These are phyloP conservation scores for Phocoena phocoena DNA, from an alignment of 2,113 vertebrate genomes.

Conservation along the genomic window DNA sequence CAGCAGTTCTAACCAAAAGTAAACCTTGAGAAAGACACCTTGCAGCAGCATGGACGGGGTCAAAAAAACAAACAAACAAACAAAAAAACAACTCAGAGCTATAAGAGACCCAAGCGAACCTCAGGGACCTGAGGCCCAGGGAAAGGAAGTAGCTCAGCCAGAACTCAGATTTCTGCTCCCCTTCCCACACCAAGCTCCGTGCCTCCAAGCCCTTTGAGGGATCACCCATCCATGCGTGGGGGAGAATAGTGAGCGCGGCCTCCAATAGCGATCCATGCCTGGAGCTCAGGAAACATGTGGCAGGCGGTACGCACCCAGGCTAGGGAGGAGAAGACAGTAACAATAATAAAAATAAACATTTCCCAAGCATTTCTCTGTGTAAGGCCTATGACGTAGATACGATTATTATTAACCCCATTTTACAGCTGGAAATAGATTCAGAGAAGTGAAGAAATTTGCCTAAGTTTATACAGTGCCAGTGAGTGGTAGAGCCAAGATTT, in stretches of 20 bases:
- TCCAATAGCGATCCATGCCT: fast-evolving
- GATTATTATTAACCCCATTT: not conserved
- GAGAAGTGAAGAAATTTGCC: not conserved
- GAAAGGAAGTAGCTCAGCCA: not conserved
- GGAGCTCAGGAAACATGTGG: not conserved
- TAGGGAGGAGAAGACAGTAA: not conserved
- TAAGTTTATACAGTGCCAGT: not conserved
- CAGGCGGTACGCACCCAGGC: not conserved
- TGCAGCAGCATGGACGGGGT: not conserved
- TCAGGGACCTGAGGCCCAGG: fast-evolving
- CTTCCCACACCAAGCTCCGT: not conserved
- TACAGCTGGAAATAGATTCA: not conserved
- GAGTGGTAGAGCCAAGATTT: not conserved
- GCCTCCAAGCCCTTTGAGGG: not conserved
- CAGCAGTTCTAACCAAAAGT: not conserved
- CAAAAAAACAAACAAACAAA: too few species aligned
- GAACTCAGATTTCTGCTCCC: not conserved
- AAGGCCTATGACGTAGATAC: not conserved
- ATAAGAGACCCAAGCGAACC: not conserved
- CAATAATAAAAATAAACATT: not conserved
- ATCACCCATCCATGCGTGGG: not conserved
- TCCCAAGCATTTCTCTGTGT: too few species aligned
- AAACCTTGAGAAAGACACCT: not conserved
- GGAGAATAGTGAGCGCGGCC: fast-evolving
- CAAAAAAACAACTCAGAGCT: not conserved